A percentile compares a stretch with the other conserved stretches of the same genome.
Evolutionary conservation across 2,113 vertebrate species (phyloP).

Genomic region (Pelusios castaneus): DNA sequence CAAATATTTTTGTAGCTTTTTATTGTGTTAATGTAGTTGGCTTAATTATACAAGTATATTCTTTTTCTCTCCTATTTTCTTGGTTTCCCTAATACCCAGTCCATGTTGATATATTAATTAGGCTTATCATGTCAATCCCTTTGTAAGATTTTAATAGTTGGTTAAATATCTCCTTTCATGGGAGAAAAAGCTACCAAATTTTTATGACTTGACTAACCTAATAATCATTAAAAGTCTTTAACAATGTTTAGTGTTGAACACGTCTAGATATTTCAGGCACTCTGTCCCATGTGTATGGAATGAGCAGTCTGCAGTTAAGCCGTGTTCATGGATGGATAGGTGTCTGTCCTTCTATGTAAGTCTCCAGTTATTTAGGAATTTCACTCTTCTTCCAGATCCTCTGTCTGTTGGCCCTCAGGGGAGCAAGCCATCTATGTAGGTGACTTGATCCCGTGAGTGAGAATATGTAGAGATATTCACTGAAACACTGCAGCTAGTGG

Average conservation of each 20-base stretch:
- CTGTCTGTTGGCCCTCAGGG: background rate
- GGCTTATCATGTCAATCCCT: background rate
- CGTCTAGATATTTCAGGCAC: background rate
- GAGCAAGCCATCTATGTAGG: background rate
- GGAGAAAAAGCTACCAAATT: background rate
- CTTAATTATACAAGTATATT: background rate
- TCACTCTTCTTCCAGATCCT: background rate
- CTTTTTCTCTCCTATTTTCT: background rate
- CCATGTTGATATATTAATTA: background rate
- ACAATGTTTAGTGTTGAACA: background rate
- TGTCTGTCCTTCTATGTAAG: background rate
- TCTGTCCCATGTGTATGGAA: background rate
- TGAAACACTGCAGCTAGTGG: background rate
- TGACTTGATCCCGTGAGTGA: background rate
- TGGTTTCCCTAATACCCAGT: background rate
- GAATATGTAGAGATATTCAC: background rate
- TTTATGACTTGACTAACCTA: background rate
- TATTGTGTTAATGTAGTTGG: background rate
- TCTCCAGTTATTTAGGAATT: background rate
- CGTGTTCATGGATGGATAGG: background rate
- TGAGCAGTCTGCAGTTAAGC: background rate
- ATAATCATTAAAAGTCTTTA: background rate
- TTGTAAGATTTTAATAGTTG: background rate
- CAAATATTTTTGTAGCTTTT: background rate
- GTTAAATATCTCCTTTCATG: background rate